Conservation (phyloP, 2,888 invertebrate species). For the Cheilosia pagana region DNA sequence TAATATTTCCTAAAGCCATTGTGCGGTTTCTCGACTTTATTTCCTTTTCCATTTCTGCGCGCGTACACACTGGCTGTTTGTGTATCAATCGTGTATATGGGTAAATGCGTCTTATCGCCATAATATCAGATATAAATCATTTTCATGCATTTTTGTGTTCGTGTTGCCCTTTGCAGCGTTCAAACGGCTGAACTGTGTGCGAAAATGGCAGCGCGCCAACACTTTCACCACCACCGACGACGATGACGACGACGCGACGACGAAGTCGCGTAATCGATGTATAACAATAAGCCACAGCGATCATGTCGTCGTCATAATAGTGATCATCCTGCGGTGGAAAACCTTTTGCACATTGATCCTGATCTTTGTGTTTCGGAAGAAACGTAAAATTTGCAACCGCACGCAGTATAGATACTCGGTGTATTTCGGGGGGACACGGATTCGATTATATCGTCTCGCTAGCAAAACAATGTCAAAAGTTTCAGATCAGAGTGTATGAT, state of each 20-base stretch:
- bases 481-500: slow-evolving; percentile 39
- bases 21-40: slow-evolving; percentile 50
- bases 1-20: slow-evolving; percentile 62
- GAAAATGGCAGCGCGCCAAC: slow-evolving; percentile 50
- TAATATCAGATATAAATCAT: slow-evolving; percentile 60
- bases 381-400: slow-evolving; percentile 21
- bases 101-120: slow-evolving; percentile 54
- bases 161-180: slow-evolving; percentile 48
- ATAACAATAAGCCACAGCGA: slow-evolving; percentile 45
- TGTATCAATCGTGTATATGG: slow-evolving; percentile 9
- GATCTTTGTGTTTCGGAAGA: slow-evolving; percentile 27
- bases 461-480: slow-evolving; percentile 53
- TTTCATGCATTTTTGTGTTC: slow-evolving; percentile 39
- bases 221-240: slow-evolving; percentile 43
- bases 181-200: slow-evolving; percentile 40
- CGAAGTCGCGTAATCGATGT: slow-evolving; percentile 36
- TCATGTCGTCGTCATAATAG: slow-evolving; percentile 34
- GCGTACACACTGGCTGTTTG: neutral
- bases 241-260: neutral
- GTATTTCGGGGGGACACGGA: neutral
- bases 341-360: slow-evolving; percentile 34
- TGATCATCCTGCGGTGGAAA: slow-evolving; percentile 19
- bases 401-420: slow-evolving; percentile 14
- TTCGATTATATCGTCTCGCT: slow-evolving; percentile 41
- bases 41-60: slow-evolving; percentile 43